Evolutionary conservation across 2,113 vertebrate genomes (phyloP), one percentile per base, ranked within the genome.

Genomic region (Seriola aureovittata): DNA sequence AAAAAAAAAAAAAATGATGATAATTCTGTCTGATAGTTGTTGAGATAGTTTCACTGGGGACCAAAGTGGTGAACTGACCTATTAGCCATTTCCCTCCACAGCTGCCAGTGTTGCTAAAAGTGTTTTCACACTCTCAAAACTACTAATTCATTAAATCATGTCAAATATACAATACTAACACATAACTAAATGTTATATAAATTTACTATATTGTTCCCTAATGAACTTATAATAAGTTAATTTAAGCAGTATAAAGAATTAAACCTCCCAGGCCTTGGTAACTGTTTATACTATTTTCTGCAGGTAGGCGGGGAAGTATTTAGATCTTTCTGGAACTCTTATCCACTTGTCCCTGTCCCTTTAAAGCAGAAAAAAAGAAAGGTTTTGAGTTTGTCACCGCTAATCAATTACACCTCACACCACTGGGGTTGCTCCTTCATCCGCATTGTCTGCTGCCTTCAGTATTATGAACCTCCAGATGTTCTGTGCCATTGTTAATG

Each of bases 401-500:
- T 78, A 36, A 74, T 77, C 29, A 65, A 58, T 73, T 54, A 66
- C 10, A 73, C 17, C 50, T 50, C 5, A 48, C 21, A 60, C 40
- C 9, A 21, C 59, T n/a, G 60, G 63, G 54, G 40, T 64, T 34
- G 8, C 44, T 78, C 78, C 21, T 25, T 72, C 46, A 69, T 64
- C 17, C 32, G 55, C 40, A 69, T 82, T 77, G 63, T 85, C 65
- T 73, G 32, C 34, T 60, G 40, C 44, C 17, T 34, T 66, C 72
- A 62, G 32, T 74, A 40, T 73, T 70, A 65, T 46, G 21, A 68
- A 59, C 57, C 11, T 29, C 42, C 80, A 85, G 79, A 85, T 85
- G 82, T 62, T 82, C 67, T 69, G 67, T 54, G 72, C 48, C 54
- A 50, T 48, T 74, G 75, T 65, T 82, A 80, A 80, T 74, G 55